These are phyloP conservation scores for Cephus sareptanus DNA, from an alignment of 2,888 invertebrate species.

Conservation along the genomic window DNA sequence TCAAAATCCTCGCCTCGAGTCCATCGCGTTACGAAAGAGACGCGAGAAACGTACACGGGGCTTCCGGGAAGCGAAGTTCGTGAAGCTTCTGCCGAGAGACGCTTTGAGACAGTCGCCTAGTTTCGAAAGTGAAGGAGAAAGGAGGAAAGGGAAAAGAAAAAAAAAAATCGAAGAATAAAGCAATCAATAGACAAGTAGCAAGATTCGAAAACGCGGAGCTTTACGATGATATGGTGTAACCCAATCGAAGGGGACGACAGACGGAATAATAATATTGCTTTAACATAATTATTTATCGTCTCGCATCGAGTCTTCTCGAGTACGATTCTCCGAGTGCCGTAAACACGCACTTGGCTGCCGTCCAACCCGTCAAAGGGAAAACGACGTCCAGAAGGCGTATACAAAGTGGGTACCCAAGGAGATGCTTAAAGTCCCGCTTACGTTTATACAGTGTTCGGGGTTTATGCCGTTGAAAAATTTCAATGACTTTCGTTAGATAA, in stretches of 20 bases:
- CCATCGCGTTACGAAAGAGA: constrained; percentile 21
- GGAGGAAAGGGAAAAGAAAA: not conserved
- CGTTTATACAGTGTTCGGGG: not conserved
- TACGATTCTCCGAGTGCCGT: constrained; percentile 43
- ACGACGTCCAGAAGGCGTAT: not conserved
- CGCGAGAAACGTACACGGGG: constrained; percentile 18
- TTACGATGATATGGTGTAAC: not conserved
- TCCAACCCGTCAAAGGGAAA: constrained; percentile 16
- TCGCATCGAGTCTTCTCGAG: constrained; percentile 13
- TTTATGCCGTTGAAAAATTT: not conserved
- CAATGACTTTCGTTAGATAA: not conserved
- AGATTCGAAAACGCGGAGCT: not conserved
- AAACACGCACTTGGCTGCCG: constrained; percentile 49
- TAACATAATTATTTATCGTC: not conserved
- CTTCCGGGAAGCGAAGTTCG: constrained; percentile 27
- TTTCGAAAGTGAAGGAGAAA: constrained; percentile 1
- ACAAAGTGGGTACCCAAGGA: not conserved
- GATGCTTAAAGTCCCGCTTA: not conserved
- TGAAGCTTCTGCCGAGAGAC: not conserved
- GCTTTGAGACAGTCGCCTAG: not conserved
- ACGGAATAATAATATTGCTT: not conserved
- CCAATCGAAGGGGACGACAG: not conserved
- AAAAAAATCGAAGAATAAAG: constrained; percentile 7
- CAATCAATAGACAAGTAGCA: constrained; percentile 5
- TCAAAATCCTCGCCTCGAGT: not conserved